Evolutionary conservation across 2,888 invertebrate species (phyloP).

Genomic region (Mythimna ferrago): DNA sequence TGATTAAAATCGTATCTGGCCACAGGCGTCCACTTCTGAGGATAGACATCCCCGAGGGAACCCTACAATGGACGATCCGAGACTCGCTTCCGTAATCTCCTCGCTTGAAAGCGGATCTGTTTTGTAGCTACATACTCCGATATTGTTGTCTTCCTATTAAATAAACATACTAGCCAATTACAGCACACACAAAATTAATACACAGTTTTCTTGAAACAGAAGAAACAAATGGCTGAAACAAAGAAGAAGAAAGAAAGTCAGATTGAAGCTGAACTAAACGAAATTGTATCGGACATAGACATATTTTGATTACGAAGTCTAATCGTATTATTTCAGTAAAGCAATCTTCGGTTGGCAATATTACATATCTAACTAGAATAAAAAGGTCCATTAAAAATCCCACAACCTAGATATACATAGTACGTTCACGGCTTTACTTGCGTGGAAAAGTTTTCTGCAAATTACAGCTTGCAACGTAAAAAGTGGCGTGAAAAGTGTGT

Average conservation of each 20-base stretch:
- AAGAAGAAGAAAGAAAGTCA: too few species aligned
- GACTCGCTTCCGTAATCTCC: conserved; percentile 40
- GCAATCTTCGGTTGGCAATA: background rate
- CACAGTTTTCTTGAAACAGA: background rate
- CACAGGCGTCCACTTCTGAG: conserved; percentile 26
- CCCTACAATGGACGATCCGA: conserved; percentile 19
- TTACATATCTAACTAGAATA: background rate
- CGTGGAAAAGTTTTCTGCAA: conserved; percentile 25
- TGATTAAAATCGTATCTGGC: conserved; percentile 36
- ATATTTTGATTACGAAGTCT: background rate
- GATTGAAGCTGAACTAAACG: too few species aligned
- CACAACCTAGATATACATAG: background rate
- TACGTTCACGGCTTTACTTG: background rate
- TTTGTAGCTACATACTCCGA: background rate
- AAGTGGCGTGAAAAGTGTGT: conserved; percentile 26
- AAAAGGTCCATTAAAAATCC: background rate
- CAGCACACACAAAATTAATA: background rate
- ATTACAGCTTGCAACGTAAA: conserved; percentile 31
- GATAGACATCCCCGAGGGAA: conserved; percentile 19
- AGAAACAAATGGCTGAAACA: background rate
- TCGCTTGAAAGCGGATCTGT: conserved; percentile 18
- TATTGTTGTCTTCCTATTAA: background rate
- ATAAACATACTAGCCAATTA: background rate
- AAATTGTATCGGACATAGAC: background rate
- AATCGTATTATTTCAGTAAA: background rate